phyloP scores from a whole-genome alignment of 2,113 vertebrate genomes.

The Narcine bancroftii region DNA sequence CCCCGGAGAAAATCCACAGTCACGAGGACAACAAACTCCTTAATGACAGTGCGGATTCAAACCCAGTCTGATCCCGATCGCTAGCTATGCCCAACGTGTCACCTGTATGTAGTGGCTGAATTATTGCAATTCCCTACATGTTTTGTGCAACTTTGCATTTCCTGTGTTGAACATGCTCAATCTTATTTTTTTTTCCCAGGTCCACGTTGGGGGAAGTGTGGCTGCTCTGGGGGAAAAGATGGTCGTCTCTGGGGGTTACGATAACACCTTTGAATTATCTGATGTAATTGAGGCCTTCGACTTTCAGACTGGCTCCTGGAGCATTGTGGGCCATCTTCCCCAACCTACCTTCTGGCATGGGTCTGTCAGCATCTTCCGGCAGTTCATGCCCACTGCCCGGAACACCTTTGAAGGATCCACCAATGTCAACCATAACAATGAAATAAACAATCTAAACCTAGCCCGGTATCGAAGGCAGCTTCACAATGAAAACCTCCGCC shows the following conservation, averaged over 20 bases:
- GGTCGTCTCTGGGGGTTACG: constrained; percentile 87
- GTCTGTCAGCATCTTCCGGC: constrained; percentile 96
- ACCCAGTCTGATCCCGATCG: too few relatives aligned
- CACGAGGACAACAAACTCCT: too few relatives aligned
- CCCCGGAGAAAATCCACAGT: too few relatives aligned
- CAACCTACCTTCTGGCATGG: constrained; percentile 97
- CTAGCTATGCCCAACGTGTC: too few relatives aligned
- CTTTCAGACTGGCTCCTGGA: constrained; percentile 65
- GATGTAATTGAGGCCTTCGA: constrained; percentile 84
- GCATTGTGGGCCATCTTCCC: constrained; percentile 68
- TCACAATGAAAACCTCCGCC: constrained; percentile 64
- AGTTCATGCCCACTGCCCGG: constrained; percentile 86
- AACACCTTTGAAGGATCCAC: constrained; percentile 55
- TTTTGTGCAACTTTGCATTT: too few relatives aligned
- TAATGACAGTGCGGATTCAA: too few relatives aligned
- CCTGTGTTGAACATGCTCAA: neutral
- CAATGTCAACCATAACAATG: constrained; percentile 48
- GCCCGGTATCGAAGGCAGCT: constrained; percentile 56
- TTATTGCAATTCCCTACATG: neutral
- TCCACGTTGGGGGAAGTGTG: constrained; percentile 88
- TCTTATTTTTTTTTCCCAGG: constrained; percentile 51
- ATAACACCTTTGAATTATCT: constrained; percentile 89
- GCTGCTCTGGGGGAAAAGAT: constrained; percentile 80
- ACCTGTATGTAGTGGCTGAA: neutral
- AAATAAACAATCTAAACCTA: constrained; percentile 58